Percentiles rank a stretch among this genome's conserved stretches.
phyloP scores from a whole-genome alignment of 2,113 vertebrate genomes.

The Picathartes gymnocephalus region DNA sequence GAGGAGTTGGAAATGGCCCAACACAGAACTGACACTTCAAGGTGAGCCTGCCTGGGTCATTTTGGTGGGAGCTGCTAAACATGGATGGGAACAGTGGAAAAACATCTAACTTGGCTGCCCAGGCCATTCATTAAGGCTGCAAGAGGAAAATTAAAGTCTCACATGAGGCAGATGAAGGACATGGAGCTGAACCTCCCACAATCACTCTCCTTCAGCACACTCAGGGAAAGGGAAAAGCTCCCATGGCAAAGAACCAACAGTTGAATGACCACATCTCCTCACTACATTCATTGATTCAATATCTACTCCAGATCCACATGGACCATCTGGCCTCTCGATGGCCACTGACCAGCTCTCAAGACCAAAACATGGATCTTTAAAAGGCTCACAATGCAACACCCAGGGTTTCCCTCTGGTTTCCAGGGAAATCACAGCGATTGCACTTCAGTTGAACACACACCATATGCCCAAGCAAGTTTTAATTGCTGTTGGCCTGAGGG shows the following conservation, averaged over 20 bases:
- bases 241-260: background rate
- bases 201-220: background rate
- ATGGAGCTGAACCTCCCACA: background rate
- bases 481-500: background rate
- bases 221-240: background rate
- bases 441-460: background rate
- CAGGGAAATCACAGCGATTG: background rate
- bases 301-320: fast-evolving
- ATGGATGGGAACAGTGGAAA: background rate
- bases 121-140: background rate
- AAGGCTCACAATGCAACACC: background rate
- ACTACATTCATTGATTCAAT: fast-evolving
- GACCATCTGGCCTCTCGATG: fast-evolving
- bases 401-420: background rate
- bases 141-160: background rate
- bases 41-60: background rate
- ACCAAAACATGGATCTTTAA: background rate
- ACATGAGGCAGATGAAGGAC: background rate
- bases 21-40: background rate
- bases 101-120: background rate
- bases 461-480: background rate
- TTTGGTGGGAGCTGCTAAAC: background rate
- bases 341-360: background rate
- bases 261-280: fast-evolving
- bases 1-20: background rate